Conservation (phyloP, 1,140 invertebrate genomes). For the Ladona fulva region DNA sequence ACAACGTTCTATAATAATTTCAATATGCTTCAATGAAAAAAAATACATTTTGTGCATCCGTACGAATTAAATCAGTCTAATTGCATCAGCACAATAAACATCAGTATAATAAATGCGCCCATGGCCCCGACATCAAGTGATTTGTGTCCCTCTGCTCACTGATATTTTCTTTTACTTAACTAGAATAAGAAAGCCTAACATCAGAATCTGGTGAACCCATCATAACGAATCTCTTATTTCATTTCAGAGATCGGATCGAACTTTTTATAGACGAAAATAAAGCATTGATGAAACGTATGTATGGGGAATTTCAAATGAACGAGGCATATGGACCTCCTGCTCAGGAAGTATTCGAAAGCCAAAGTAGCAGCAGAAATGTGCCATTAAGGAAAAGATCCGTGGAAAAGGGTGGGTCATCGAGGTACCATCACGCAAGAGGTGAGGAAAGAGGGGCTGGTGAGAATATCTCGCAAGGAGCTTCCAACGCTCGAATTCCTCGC, state of each 20-base stretch:
- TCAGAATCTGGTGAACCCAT: too few species aligned
- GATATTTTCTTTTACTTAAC: too few species aligned
- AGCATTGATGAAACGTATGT: constrained; percentile 85
- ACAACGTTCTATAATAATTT: too few species aligned
- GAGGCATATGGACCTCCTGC: constrained; percentile 39
- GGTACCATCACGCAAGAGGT: constrained; percentile 33
- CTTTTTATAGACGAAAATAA: constrained; percentile 89
- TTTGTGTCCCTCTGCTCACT: too few species aligned
- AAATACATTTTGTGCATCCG: too few species aligned
- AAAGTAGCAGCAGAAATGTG: constrained; percentile 13
- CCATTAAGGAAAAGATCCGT: neutral
- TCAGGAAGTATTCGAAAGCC: neutral
- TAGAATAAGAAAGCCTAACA: too few species aligned
- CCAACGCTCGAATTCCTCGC: constrained; percentile 36
- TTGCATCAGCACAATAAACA: too few species aligned
- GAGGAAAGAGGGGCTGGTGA: constrained; percentile 37
- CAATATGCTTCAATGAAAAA: too few species aligned
- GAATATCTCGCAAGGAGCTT: constrained; percentile 38
- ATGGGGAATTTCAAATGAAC: constrained; percentile 68
- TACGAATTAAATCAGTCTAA: too few species aligned
- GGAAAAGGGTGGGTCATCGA: constrained; percentile 14
- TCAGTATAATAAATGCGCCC: too few species aligned
- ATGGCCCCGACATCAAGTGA: too few species aligned
- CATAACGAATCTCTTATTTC: too few species aligned
- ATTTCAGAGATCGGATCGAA: constrained; percentile 76